phyloP scores from a whole-genome alignment of 2,888 invertebrate species.

The Chrysopilus asiliformis region DNA sequence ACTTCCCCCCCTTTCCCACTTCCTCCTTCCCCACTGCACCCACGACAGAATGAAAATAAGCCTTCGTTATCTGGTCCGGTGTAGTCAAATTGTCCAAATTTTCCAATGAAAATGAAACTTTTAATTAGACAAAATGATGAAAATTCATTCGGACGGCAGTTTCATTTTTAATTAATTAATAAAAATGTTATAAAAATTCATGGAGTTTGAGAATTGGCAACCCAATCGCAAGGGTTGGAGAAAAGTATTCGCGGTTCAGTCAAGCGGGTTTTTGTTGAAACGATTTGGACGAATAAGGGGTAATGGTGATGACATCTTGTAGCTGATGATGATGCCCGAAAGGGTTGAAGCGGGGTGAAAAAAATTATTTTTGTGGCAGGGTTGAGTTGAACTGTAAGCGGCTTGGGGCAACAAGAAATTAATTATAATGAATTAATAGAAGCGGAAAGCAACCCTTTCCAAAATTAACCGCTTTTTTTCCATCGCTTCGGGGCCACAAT shows the following conservation, averaged over 20 bases:
- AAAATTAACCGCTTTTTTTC: constrained; percentile 6
- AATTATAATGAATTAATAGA: constrained; percentile 11
- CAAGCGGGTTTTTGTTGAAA: neutral
- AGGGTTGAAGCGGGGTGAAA: neutral
- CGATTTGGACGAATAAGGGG: neutral
- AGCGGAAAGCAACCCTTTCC: constrained; percentile 6
- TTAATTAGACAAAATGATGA: constrained; percentile 1
- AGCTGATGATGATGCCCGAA: neutral
- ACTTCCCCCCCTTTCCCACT: too few relatives aligned
- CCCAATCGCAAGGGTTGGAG: neutral
- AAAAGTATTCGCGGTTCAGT: neutral
- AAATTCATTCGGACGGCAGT: neutral
- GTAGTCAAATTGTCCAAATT: too few relatives aligned
- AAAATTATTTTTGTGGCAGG: neutral
- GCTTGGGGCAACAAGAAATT: constrained; percentile 7
- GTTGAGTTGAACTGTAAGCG: neutral
- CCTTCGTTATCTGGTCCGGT: too few relatives aligned
- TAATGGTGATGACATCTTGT: neutral
- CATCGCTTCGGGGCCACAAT: neutral
- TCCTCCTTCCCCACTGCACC: too few relatives aligned
- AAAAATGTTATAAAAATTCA: neutral
- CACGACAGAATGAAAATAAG: too few relatives aligned
- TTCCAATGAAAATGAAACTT: too few relatives aligned
- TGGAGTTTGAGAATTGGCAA: neutral
- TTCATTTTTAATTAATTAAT: neutral